Evolutionary conservation across 53 echinoderm and acorn worm species (phyloP), one percentile per base, ranked within the genome.

Genomic region (Echinometra lucunter): DNA sequence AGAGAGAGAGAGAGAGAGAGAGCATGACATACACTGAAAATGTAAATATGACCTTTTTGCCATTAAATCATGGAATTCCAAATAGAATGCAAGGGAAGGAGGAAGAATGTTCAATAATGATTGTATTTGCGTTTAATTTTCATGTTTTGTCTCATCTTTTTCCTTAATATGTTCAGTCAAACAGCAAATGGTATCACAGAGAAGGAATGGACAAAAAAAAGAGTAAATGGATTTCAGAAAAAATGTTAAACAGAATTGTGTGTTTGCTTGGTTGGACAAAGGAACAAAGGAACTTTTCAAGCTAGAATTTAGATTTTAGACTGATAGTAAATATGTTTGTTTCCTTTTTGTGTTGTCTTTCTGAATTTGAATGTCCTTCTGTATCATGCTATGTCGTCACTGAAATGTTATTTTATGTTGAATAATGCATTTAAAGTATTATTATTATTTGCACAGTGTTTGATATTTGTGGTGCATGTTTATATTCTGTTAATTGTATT

Each of bases 401-500:
- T 85, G 85, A 85, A 85, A 85, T 85, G 85, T 47, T 19, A 11
- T 85, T 47, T 85, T 78, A 6, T 45, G 53, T 85, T 85, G 38
- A 85, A 85, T 85, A 8, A 85, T 85, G 49, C 85, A 85, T 81
- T 44, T 45, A 53, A 28, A 78, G 38, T 78, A 78, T 78, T 85
- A 85, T 45, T 82, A 82, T 85, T 47, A 85, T 85, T 85, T 47
- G 85, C 85, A 85, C 85, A 85, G 49, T 49, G 85, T 85, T 85
- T 49, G 45, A 85, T 85, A 85, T 85, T 85, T 85, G 85, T 85
- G 85, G 85, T 85, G 85, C 85, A 85, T 85, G 85, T 85, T 85
- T 47, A 85, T 85, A 85, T 47, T 78, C 78, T 85, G 85, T 85
- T 3, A 49, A 85, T 28, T 85, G 89, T 89, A 89, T 57, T 89